Evolutionary conservation across 2,113 vertebrate genomes (phyloP).

Genomic region (Petrocephalus microphthalmus): DNA sequence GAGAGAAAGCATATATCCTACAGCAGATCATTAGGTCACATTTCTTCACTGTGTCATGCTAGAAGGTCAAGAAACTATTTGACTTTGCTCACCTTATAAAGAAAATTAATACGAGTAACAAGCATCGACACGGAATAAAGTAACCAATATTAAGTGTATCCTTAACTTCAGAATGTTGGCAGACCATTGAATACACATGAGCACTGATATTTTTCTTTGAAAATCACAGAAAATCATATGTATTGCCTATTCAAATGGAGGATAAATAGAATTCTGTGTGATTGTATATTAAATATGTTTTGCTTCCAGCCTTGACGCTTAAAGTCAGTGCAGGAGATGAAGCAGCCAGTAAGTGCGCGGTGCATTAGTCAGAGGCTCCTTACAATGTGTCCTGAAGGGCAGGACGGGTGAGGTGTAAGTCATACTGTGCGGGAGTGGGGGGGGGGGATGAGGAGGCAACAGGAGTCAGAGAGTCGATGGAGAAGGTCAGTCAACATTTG

Average conservation of each 20-base stretch:
- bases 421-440: neutral
- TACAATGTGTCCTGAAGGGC: neutral
- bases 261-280: neutral
- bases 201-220: neutral
- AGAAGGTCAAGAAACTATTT: neutral
- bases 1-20: neutral
- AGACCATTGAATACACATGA: neutral
- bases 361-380: neutral
- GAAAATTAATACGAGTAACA: neutral
- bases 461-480: neutral
- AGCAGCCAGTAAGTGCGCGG: neutral
- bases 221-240: neutral
- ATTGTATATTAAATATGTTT: slow-evolving; percentile 3
- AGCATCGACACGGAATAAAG: neutral
- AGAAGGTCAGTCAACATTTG: neutral
- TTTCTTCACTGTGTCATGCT: neutral
- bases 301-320: neutral
- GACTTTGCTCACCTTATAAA: neutral
- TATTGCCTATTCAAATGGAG: neutral
- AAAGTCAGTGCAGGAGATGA: neutral
- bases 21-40: neutral
- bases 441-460: neutral
- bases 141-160: neutral
- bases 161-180: neutral
- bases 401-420: neutral